Base-by-base conservation (phyloP, 30 jellyfish, hydroid and myxozoan genomes). In the Hydra vulgaris region DNA sequence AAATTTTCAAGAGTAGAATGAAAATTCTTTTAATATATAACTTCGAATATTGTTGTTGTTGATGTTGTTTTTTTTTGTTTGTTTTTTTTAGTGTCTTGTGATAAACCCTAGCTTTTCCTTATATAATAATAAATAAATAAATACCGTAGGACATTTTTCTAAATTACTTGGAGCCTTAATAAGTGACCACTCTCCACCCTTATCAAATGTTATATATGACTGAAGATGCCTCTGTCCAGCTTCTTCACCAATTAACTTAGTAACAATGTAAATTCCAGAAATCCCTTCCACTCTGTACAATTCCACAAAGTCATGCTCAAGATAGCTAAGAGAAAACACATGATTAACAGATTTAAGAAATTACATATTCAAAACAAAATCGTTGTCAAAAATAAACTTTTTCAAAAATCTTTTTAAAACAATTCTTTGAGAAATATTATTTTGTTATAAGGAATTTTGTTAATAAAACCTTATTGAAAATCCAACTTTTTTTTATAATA, bases 121-220 rank as follows among this genome's bases (percentile, higher is more conserved):
- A n/a, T n/a, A n/a, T n/a, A n/a, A n/a, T n/a, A n/a, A n/a, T n/a
- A n/a, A n/a, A n/a, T n/a, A n/a, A n/a, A n/a, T n/a, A n/a, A n/a
- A n/a, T n/a, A n/a, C 22, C 15, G 21, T 23, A 0, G 25, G 12
- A 18, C 83, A 75, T 17, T 75, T 75, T 40, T 40, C 61, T 3
- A 8, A 69, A 26, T 54, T 18, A 22, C 69, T 53, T 0, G 98
- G 96, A 0, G 96, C 88, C 26, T 82, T 21, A 25, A 92, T 81
- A 81, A 66, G 53, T 73, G 84, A 76, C 98, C 98, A 92, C 27
- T 83, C 92, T 21, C 98, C 98, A 0, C 98, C 98, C 83, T 92
- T 92, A 72, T 92, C 95, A 82, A 79, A 87, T 0, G 98, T 27
- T 16, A 92, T 83, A 82, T 83, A 20, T 12, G 96, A 76, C 61